These are phyloP conservation scores for Ommatoiulus sabulosus DNA, from an alignment of 2,888 invertebrate genomes.

Conservation along the genomic window DNA sequence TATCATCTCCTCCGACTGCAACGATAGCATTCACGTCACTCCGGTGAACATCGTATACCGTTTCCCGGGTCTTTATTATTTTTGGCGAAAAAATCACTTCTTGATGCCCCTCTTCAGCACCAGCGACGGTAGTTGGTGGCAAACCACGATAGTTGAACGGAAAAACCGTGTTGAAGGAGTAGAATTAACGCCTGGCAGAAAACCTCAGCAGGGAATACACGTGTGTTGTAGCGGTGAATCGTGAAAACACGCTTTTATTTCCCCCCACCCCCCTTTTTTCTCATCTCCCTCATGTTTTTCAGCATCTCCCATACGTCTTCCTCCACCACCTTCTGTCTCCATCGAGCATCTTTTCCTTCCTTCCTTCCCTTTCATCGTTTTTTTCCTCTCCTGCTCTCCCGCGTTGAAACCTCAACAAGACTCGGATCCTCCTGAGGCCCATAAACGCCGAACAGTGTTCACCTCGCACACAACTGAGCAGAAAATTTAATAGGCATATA, in stretches of 20 bases:
- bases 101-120: background rate
- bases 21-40: too few relatives aligned
- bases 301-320: background rate
- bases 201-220: too few relatives aligned
- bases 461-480: constrained; percentile 51
- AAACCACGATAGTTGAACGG: background rate
- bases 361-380: background rate
- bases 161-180: too few relatives aligned
- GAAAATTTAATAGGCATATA: constrained; percentile 55
- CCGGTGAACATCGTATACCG: too few relatives aligned
- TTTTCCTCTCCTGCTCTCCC: constrained; percentile 10
- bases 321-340: constrained; percentile 20
- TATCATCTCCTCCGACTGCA: too few relatives aligned
- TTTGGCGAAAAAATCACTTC: too few relatives aligned
- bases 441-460: constrained; percentile 32
- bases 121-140: background rate
- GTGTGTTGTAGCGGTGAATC: too few relatives aligned
- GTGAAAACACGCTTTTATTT: too few relatives aligned
- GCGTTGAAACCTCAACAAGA: constrained; percentile 42
- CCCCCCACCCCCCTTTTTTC: too few relatives aligned
- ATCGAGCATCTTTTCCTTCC: constrained; percentile 26
- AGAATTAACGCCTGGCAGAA: too few relatives aligned
- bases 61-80: too few relatives aligned
- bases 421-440: constrained; percentile 3
- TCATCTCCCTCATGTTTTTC: background rate